Percentiles rank a stretch among this genome's conserved stretches.
Evolutionary conservation across 2,888 invertebrate genomes (phyloP).

Genomic region (Drosophila birchii): DNA sequence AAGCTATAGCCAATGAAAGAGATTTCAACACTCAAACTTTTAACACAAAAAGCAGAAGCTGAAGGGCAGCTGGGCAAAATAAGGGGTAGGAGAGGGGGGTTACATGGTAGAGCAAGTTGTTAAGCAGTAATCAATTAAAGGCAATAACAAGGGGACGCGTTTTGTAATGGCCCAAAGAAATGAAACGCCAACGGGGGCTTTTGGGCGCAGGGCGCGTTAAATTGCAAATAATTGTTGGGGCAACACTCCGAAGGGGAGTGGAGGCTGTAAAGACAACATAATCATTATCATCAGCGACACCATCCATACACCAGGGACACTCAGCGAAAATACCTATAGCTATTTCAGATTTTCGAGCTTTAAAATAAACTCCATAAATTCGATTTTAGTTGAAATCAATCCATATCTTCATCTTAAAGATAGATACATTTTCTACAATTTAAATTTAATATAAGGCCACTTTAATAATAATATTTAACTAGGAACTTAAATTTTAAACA

Average conservation of each 20-base stretch:
- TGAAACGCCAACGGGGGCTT: constrained; percentile 38
- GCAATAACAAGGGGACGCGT: constrained; percentile 61
- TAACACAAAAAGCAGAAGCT: constrained; percentile 36
- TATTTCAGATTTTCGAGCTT: neutral
- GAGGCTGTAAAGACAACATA: constrained; percentile 27
- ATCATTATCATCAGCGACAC: constrained; percentile 41
- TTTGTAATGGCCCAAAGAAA: constrained; percentile 59
- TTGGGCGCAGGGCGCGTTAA: constrained; percentile 42
- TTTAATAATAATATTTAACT: too few species aligned
- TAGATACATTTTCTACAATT: too few species aligned
- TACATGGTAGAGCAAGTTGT: constrained; percentile 36
- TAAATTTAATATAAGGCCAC: too few species aligned
- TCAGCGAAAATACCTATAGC: neutral
- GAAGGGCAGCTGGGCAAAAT: constrained; percentile 27
- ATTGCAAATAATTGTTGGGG: constrained; percentile 69
- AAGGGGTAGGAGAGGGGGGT: constrained; percentile 1
- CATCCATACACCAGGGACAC: constrained; percentile 13
- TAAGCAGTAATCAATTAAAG: constrained; percentile 69
- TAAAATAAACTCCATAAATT: neutral
- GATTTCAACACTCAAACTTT: constrained; percentile 37
- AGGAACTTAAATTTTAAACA: neutral
- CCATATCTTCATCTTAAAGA: neutral
- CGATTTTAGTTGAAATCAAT: neutral
- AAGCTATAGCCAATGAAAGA: constrained; percentile 35
- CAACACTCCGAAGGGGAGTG: constrained; percentile 26